These are phyloP conservation scores for Phengaris alcon DNA, from an alignment of 2,888 invertebrate species.

Conservation along the genomic window DNA sequence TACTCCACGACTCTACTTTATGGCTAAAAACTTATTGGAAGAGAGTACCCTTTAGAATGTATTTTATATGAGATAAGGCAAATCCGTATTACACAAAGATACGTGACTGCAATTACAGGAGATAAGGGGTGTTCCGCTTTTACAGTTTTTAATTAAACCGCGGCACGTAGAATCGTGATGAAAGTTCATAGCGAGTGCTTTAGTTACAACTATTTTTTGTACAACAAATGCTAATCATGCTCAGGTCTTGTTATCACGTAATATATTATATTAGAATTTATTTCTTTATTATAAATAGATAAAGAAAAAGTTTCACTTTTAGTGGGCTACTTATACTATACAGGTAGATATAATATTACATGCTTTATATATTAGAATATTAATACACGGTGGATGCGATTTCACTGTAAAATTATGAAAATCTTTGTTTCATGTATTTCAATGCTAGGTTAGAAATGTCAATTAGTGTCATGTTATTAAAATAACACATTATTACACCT, in stretches of 20 bases:
- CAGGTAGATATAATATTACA: no score
- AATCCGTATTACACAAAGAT: not conserved
- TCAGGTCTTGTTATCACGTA: not conserved
- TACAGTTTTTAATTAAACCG: slow-evolving; percentile 19
- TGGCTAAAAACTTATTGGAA: not conserved
- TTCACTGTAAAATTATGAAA: no score
- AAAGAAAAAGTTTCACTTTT: no score
- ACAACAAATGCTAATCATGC: not conserved
- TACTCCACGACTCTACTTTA: not conserved
- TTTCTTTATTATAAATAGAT: no score
- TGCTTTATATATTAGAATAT: no score
- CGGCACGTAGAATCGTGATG: slow-evolving; percentile 18
- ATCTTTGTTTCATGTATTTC: no score
- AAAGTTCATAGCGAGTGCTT: not conserved
- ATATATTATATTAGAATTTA: no score
- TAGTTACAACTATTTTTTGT: slow-evolving; percentile 2
- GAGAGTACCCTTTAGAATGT: not conserved
- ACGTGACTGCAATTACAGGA: slow-evolving; percentile 24
- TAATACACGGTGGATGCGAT: no score
- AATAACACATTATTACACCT: no score
- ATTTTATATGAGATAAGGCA: slow-evolving; percentile 17
- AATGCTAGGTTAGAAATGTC: no score
- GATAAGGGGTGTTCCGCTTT: slow-evolving; percentile 15
- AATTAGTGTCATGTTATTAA: no score
- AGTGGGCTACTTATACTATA: no score